Evolutionary conservation across 53 echinoderm and acorn worm species (phyloP).

Genomic region (Actinopyga echinites): DNA sequence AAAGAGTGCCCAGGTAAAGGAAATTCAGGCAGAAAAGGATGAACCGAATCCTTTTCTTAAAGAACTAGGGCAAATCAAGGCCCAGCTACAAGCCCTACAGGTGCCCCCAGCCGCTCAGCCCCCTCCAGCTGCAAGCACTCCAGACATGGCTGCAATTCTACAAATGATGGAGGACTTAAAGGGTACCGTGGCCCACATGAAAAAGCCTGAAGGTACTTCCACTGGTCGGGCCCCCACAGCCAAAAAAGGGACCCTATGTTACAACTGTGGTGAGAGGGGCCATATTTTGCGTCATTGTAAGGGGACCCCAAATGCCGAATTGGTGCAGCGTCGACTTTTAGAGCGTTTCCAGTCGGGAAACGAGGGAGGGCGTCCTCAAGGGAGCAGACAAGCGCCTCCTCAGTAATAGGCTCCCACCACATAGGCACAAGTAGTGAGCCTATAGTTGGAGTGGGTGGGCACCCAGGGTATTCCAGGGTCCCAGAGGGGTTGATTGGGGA

Average conservation of each 20-base stretch:
- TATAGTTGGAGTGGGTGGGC: constrained; percentile 1
- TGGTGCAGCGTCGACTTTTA: constrained; percentile 41
- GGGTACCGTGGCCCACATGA: neutral
- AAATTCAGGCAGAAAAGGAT: too few relatives aligned
- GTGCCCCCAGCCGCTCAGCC: constrained; percentile 4
- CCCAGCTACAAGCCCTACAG: constrained; percentile 10
- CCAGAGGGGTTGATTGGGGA: constrained; percentile 44
- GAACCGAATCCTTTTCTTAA: too few relatives aligned
- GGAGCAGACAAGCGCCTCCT: constrained; percentile 45
- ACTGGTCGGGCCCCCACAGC: neutral
- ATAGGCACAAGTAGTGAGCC: neutral
- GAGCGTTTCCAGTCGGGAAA: constrained; percentile 50
- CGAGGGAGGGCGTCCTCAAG: constrained; percentile 41
- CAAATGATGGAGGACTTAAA: constrained; percentile 12
- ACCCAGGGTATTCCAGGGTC: neutral
- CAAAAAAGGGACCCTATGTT: constrained; percentile 10
- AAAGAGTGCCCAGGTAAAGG: neutral
- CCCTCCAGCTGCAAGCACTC: constrained; percentile 2
- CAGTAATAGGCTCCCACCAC: neutral
- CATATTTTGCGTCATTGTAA: constrained; percentile 49
- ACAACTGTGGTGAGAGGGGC: constrained; percentile 60
- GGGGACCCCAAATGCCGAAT: constrained; percentile 9
- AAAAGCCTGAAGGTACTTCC: neutral
- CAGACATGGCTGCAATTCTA: constrained; percentile 14
- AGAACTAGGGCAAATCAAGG: neutral